Percentiles rank a stretch among this genome's conserved stretches.
Conservation (phyloP, 2,888 invertebrate species). For the Laothoe populi region DNA sequence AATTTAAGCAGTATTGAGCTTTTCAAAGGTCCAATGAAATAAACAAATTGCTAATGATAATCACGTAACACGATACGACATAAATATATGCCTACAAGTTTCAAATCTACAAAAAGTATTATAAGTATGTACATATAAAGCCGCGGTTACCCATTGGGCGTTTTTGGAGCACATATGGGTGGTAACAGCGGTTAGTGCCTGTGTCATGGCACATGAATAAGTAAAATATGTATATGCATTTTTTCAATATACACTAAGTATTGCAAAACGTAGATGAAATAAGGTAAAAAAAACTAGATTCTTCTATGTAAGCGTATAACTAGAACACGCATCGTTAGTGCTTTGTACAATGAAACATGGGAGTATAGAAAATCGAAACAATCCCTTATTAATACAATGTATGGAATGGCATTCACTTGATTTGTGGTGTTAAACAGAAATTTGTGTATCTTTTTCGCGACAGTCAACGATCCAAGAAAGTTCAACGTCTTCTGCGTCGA, state of each 20-base stretch:
- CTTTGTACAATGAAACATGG: conserved; percentile 10
- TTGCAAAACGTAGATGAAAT: conserved; percentile 10
- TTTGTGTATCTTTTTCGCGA: conserved; percentile 8
- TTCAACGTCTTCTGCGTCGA: conserved; percentile 78
- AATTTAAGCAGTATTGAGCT: conserved; percentile 3
- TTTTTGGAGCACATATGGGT: not conserved
- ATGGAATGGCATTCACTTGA: conserved; percentile 25
- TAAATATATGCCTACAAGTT: not conserved
- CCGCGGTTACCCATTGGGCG: not conserved
- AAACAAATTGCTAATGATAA: conserved; percentile 9
- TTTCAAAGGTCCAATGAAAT: conserved; percentile 14
- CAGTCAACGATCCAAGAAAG: conserved; percentile 17
- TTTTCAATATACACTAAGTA: conserved; percentile 5
- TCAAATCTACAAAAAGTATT: not conserved
- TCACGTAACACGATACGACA: not conserved
- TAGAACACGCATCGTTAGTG: conserved; percentile 9
- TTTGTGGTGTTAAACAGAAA: conserved; percentile 17
- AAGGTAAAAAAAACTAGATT: conserved; percentile 4
- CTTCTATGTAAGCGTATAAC: not conserved
- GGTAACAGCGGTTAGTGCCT: not conserved
- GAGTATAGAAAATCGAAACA: conserved; percentile 16
- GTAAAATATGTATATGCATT: not conserved
- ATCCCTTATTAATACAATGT: conserved; percentile 30
- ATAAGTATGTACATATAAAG: conserved; percentile 15
- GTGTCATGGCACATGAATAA: conserved; percentile 6